A percentile compares a stretch with the other conserved stretches of the same genome.
phyloP scores from a whole-genome alignment of 2,797 vertebrate species.

The Siniperca obscura region DNA sequence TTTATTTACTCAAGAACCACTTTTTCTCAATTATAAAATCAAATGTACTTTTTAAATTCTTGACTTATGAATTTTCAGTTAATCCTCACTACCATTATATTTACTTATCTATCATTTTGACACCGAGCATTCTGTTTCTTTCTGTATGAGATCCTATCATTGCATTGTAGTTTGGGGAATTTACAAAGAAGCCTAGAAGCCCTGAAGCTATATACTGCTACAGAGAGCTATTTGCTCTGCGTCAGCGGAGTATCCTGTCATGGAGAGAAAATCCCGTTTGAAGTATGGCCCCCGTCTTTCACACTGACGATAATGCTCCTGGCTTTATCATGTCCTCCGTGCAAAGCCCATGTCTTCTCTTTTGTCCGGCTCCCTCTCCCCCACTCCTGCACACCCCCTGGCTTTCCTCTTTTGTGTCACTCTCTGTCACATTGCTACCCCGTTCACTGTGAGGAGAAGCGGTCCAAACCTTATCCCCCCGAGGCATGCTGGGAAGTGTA shows the following conservation, averaged over 20 bases:
- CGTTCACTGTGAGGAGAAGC: slow-evolving; percentile 83
- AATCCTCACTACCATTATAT: slow-evolving; percentile 36
- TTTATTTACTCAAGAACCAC: slow-evolving; percentile 40
- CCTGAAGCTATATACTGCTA: slow-evolving; percentile 80
- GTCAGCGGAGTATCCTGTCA: slow-evolving; percentile 87
- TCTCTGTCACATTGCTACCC: slow-evolving; percentile 83
- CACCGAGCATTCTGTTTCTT: slow-evolving; percentile 50
- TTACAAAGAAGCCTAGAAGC: slow-evolving; percentile 78
- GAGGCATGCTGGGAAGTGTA: slow-evolving; percentile 88
- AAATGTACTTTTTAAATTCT: slow-evolving; percentile 23
- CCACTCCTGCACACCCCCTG: slow-evolving; percentile 84
- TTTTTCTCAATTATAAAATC: slow-evolving; percentile 13
- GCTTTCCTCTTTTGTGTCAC: slow-evolving; percentile 86
- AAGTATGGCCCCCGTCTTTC: slow-evolving; percentile 90
- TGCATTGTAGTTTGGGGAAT: slow-evolving; percentile 80
- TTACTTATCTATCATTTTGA: slow-evolving; percentile 57
- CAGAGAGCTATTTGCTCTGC: slow-evolving; percentile 84
- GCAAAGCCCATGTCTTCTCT: slow-evolving; percentile 89
- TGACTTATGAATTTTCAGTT: slow-evolving; percentile 20
- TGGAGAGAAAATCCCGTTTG: slow-evolving; percentile 90
- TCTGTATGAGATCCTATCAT: slow-evolving; percentile 77
- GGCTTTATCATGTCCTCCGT: slow-evolving; percentile 89
- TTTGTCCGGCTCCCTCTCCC: slow-evolving; percentile 86
- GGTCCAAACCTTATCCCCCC: slow-evolving; percentile 80
- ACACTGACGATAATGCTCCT: slow-evolving; percentile 88